These are phyloP conservation scores for Sphaerophoria rueppellii DNA, from an alignment of 2,888 invertebrate genomes.

Conservation along the genomic window DNA sequence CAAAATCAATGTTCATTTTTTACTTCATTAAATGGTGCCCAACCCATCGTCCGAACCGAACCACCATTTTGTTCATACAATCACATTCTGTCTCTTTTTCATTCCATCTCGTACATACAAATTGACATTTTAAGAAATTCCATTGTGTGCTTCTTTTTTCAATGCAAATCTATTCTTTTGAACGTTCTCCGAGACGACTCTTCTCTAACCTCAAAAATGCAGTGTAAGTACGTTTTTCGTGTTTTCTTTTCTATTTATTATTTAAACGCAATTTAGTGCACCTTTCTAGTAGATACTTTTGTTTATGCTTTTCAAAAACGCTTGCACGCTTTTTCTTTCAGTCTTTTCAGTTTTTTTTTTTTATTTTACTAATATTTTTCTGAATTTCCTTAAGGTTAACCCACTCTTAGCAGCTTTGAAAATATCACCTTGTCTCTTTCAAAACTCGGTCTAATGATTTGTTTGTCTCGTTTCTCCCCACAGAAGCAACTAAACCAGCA, in stretches of 20 bases:
- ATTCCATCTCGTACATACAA: not conserved
- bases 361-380: conserved; percentile 39
- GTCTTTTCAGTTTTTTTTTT: conserved; percentile 11
- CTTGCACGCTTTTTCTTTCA: conserved; percentile 63
- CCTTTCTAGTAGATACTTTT: conserved; percentile 14
- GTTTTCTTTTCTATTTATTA: conserved; percentile 4
- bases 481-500: conserved; percentile 64
- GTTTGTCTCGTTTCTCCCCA: conserved; percentile 1
- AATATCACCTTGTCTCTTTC: not conserved
- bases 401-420: conserved; percentile 20
- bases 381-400: conserved; percentile 28
- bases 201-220: not conserved
- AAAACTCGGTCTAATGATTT: not conserved
- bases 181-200: conserved; percentile 31
- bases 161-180: conserved; percentile 17
- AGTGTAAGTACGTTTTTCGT: conserved; percentile 45
- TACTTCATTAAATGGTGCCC: no score
- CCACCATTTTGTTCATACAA: no score
- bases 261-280: conserved; percentile 20
- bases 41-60: no score
- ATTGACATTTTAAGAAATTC: conserved; percentile 5
- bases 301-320: conserved; percentile 29
- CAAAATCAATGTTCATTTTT: no score
- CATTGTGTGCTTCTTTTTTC: not conserved
- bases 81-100: not conserved